Evolutionary conservation across 2,113 vertebrate species (phyloP).

Genomic region (Thryonomys swinderianus): DNA sequence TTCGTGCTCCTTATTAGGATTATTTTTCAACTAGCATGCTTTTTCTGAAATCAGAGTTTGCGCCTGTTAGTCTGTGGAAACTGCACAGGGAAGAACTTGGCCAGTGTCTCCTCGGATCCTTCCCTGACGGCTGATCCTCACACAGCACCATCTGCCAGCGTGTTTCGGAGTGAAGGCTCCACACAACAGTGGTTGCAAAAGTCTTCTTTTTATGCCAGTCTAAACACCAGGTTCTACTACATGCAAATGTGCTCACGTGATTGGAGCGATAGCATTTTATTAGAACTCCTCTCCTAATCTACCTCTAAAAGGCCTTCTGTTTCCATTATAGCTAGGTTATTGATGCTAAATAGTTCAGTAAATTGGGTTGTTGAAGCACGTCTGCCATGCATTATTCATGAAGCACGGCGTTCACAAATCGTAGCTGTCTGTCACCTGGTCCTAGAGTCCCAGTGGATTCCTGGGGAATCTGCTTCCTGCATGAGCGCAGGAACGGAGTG

Average conservation of each 20-base stretch:
- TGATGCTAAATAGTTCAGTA: slow-evolving; percentile 85
- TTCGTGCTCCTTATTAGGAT: slow-evolving; percentile 15
- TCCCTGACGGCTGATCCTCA: background rate
- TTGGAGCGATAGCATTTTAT: slow-evolving; percentile 80
- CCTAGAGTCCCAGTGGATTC: slow-evolving; percentile 49
- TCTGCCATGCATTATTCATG: slow-evolving; percentile 84
- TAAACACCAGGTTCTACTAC: background rate
- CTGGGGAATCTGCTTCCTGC: slow-evolving; percentile 59
- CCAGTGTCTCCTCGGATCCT: background rate
- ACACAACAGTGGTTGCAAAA: background rate
- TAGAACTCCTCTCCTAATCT: slow-evolving; percentile 78
- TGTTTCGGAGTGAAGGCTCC: background rate
- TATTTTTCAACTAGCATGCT: slow-evolving; percentile 26
- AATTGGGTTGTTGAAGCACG: slow-evolving; percentile 81
- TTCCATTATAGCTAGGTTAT: slow-evolving; percentile 82
- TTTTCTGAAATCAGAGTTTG: slow-evolving; percentile 48
- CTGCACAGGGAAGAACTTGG: background rate
- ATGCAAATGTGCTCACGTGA: slow-evolving; percentile 57
- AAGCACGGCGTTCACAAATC: slow-evolving; percentile 77
- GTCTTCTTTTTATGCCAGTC: slow-evolving; percentile 28
- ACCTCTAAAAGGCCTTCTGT: slow-evolving; percentile 79
- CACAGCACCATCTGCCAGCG: background rate
- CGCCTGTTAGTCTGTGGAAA: background rate
- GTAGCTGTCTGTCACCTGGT: slow-evolving; percentile 65
- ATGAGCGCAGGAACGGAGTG: slow-evolving; percentile 71